Evolutionary conservation across 2,888 invertebrate genomes (phyloP).

Genomic region (Anthoptus insignis): DNA sequence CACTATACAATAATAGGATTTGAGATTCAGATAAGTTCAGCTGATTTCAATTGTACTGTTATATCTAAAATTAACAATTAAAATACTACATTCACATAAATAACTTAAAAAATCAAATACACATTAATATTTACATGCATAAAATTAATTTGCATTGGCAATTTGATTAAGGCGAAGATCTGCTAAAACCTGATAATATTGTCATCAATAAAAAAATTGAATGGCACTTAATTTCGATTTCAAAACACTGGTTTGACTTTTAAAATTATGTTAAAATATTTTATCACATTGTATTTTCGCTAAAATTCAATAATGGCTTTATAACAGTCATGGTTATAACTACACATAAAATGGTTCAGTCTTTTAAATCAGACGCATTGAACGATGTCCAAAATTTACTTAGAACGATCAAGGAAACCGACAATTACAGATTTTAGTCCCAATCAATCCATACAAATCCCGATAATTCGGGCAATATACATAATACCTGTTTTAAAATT

Average conservation of each 20-base stretch:
- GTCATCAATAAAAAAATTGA: slow-evolving; percentile 75
- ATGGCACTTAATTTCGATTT: slow-evolving; percentile 69
- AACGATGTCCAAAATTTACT: slow-evolving; percentile 9
- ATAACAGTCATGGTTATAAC: slow-evolving; percentile 70
- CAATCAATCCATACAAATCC: slow-evolving; percentile 48
- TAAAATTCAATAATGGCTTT: slow-evolving; percentile 71
- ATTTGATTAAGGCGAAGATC: slow-evolving; percentile 58
- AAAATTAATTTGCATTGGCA: slow-evolving; percentile 66
- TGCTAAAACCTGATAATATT: slow-evolving; percentile 62
- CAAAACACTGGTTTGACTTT: slow-evolving; percentile 56
- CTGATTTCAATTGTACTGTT: slow-evolving; percentile 78
- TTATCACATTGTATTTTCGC: slow-evolving; percentile 77
- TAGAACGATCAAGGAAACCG: background rate
- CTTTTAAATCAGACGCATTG: slow-evolving; percentile 72
- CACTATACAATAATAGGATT: slow-evolving; percentile 71
- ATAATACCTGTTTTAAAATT: slow-evolving; percentile 58
- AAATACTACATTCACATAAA: slow-evolving; percentile 82
- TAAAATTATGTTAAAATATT: slow-evolving; percentile 76
- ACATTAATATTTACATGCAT: slow-evolving; percentile 80
- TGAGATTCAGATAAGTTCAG: slow-evolving; percentile 85
- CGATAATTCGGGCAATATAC: slow-evolving; percentile 47
- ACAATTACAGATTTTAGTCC: slow-evolving; percentile 53
- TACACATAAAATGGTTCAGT: slow-evolving; percentile 79
- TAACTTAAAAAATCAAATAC: slow-evolving; percentile 76
- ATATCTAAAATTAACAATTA: slow-evolving; percentile 55